Evolutionary conservation across 2,888 invertebrate species (phyloP).

Genomic region (Choristoneura rosaceana): DNA sequence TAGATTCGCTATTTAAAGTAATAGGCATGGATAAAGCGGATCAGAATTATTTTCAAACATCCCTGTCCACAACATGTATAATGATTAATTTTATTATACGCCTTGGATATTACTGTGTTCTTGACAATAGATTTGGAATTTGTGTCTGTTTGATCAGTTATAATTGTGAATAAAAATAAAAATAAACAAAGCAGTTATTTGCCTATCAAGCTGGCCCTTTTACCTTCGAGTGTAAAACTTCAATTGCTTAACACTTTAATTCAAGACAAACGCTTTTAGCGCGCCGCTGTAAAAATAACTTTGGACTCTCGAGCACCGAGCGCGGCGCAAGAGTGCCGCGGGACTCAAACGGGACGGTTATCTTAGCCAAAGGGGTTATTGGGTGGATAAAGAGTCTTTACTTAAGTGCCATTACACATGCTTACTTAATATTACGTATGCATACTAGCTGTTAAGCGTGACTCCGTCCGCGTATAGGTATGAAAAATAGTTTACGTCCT

Average conservation of each 20-base stretch:
- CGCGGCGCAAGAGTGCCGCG: slow-evolving; percentile 60
- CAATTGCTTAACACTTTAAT: slow-evolving; percentile 75
- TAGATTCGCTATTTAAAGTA: too few relatives aligned
- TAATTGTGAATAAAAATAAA: too few relatives aligned
- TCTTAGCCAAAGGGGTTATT: slow-evolving; percentile 71
- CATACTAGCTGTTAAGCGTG: too few relatives aligned
- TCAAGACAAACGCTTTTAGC: slow-evolving; percentile 80
- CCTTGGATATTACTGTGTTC: too few relatives aligned
- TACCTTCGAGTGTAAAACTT: slow-evolving; percentile 61
- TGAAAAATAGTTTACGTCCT: too few relatives aligned
- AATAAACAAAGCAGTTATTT: not conserved
- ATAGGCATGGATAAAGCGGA: too few relatives aligned
- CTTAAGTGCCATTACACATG: slow-evolving; percentile 16
- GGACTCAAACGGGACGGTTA: slow-evolving; percentile 66
- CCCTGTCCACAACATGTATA: too few relatives aligned
- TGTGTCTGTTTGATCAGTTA: too few relatives aligned
- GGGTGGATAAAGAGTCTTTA: slow-evolving; percentile 61
- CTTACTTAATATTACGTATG: slow-evolving; percentile 1
- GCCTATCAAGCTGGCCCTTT: not conserved
- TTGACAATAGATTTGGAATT: too few relatives aligned
- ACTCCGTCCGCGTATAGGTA: too few relatives aligned
- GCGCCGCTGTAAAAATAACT: slow-evolving; percentile 74
- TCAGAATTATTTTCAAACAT: too few relatives aligned
- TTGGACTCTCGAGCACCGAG: slow-evolving; percentile 63
- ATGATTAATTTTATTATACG: too few relatives aligned